phyloP scores from a whole-genome alignment of 2,888 invertebrate species.

The Gibbula magus region DNA sequence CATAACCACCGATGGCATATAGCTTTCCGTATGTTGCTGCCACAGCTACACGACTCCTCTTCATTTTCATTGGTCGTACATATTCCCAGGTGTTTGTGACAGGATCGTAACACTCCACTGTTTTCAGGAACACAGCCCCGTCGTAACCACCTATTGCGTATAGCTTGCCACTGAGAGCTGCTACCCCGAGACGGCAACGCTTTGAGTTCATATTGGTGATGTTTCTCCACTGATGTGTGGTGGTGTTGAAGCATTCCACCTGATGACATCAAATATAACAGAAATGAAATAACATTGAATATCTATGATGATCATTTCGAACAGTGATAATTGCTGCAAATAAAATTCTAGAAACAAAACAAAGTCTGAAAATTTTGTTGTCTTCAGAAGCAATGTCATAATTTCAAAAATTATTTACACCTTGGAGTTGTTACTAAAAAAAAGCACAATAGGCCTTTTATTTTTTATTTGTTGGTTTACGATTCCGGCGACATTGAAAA shows the following conservation, averaged over 20 bases:
- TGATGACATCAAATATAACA: conserved; percentile 52
- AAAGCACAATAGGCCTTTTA: too few species aligned
- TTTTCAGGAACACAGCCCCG: conserved; percentile 87
- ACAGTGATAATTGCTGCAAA: too few species aligned
- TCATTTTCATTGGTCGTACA: conserved; percentile 87
- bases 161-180: conserved; percentile 86
- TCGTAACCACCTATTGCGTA: conserved; percentile 85
- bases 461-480: too few species aligned
- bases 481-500: too few species aligned
- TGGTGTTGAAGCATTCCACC: conserved; percentile 87
- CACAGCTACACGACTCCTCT: conserved; percentile 87
- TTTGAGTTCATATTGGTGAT: conserved; percentile 88
- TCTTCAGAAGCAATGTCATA: too few species aligned
- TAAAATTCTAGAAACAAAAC: too few species aligned
- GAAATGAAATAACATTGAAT: not conserved
- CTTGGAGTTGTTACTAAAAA: too few species aligned
- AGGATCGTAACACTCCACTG: conserved; percentile 88
- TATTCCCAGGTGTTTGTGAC: conserved; percentile 85
- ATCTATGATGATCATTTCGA: too few species aligned
- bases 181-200: conserved; percentile 88
- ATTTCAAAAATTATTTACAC: too few species aligned
- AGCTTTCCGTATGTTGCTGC: conserved; percentile 89
- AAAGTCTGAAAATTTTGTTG: too few species aligned
- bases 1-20: conserved; percentile 82
- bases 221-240: conserved; percentile 83